These are phyloP conservation scores for Hydractinia symbiolongicarpus DNA, from an alignment of 30 jellyfish, hydroid and myxozoan species.

Conservation along the genomic window DNA sequence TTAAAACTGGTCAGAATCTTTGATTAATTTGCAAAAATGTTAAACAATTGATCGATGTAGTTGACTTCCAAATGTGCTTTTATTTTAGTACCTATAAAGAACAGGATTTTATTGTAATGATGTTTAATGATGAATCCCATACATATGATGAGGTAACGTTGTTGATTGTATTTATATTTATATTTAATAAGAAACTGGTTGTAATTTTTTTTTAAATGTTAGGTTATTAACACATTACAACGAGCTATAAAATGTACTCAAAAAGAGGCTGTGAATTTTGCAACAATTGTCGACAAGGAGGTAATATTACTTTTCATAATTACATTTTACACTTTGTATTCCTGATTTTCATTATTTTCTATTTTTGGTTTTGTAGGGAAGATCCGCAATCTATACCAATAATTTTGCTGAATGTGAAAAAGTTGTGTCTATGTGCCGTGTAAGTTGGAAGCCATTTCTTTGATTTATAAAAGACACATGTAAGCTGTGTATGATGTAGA, in stretches of 20 bases:
- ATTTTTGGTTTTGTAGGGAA: slow-evolving; percentile 45
- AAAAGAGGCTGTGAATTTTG: slow-evolving; percentile 66
- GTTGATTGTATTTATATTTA: neutral
- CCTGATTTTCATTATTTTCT: neutral
- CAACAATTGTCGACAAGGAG: slow-evolving; percentile 90
- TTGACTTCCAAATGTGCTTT: too few species aligned
- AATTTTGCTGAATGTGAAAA: slow-evolving; percentile 32
- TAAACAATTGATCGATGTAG: too few species aligned
- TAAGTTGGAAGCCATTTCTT: neutral
- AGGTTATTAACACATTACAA: slow-evolving; percentile 75
- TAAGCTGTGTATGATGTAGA: too few species aligned
- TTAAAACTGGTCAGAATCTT: neutral
- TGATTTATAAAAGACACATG: too few species aligned
- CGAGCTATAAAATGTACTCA: slow-evolving; percentile 47
- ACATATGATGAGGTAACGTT: slow-evolving; percentile 85
- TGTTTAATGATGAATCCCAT: slow-evolving; percentile 91
- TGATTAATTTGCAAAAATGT: too few species aligned
- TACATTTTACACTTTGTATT: neutral
- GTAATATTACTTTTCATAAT: slow-evolving; percentile 18
- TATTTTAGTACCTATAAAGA: too few species aligned
- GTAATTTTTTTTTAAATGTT: neutral
- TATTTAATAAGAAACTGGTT: neutral
- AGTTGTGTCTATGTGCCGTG: slow-evolving; percentile 50
- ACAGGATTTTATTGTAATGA: slow-evolving; percentile 30
- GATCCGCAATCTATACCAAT: slow-evolving; percentile 52